Evolutionary conservation across 2,888 invertebrate genomes (phyloP).

Genomic region (Eupeodes latifasciatus): DNA sequence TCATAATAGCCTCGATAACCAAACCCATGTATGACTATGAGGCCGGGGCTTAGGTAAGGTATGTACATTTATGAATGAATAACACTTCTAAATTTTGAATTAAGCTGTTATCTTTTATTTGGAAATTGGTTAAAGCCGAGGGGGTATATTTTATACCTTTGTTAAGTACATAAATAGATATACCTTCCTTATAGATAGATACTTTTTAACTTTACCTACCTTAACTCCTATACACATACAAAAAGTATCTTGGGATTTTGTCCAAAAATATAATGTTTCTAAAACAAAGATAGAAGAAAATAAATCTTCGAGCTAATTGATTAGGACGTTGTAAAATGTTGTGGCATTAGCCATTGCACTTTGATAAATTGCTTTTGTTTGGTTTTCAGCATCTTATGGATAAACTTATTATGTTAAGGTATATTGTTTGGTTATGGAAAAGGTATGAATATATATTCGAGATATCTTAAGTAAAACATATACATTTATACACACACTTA

Average conservation of each 20-base stretch:
- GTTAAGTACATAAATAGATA: background rate
- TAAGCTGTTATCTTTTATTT: conserved; percentile 61
- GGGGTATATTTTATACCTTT: conserved; percentile 14
- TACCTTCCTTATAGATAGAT: background rate
- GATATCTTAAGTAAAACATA: conserved; percentile 5
- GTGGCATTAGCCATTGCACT: conserved; percentile 78
- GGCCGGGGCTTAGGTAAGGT: background rate
- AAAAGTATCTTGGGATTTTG: conserved; percentile 42
- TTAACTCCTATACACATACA: conserved; percentile 1
- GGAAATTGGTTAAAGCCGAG: conserved; percentile 49
- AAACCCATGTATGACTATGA: too few relatives aligned
- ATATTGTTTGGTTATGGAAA: background rate
- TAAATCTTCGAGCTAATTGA: conserved; percentile 77
- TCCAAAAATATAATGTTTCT: conserved; percentile 48
- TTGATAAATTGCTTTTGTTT: conserved; percentile 77
- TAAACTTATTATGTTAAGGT: conserved; percentile 6
- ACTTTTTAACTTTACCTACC: background rate
- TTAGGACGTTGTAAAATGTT: conserved; percentile 78
- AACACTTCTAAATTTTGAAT: conserved; percentile 62
- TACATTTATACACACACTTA: background rate
- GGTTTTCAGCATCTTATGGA: conserved; percentile 59
- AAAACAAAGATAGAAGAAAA: conserved; percentile 14
- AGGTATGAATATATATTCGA: conserved; percentile 5
- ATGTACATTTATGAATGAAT: conserved; percentile 11
- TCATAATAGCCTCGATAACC: conserved; percentile 1